Percentiles rank a stretch among this genome's conserved stretches.
These are phyloP conservation scores for Cercocebus atys DNA, from an alignment of 2,113 vertebrate genomes.

Conservation along the genomic window DNA sequence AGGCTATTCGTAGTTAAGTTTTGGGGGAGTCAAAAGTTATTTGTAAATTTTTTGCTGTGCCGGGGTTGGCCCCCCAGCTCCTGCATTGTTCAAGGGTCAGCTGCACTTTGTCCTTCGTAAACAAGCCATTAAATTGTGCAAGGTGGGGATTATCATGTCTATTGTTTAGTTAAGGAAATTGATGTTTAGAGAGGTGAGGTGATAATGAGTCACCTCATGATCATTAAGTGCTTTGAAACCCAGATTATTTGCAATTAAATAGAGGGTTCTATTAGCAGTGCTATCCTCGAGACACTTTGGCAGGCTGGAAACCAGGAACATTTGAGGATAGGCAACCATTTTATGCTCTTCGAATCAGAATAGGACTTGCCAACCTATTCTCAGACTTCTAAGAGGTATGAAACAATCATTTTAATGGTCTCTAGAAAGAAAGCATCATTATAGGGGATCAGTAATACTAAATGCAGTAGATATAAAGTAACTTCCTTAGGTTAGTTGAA, in stretches of 20 bases:
- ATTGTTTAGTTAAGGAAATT: constrained; percentile 20
- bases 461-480: constrained; percentile 43
- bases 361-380: not conserved
- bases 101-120: not conserved
- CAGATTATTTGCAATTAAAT: constrained; percentile 1
- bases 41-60: not conserved
- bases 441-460: not conserved
- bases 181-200: not conserved
- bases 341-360: constrained; percentile 34
- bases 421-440: constrained; percentile 42
- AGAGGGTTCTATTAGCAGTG: not conserved
- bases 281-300: not conserved
- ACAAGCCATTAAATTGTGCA: not conserved
- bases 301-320: not conserved
- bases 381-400: constrained; percentile 3
- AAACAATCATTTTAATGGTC: constrained; percentile 39
- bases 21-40: not conserved
- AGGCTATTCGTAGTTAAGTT: not conserved
- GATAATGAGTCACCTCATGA: not conserved
- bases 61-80: not conserved
- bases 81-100: not conserved
- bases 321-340: not conserved
- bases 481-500: constrained; percentile 45
- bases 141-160: not conserved
- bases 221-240: too few relatives aligned